phyloP scores from a whole-genome alignment of 2,113 vertebrate species.

The Fregata magnificens region DNA sequence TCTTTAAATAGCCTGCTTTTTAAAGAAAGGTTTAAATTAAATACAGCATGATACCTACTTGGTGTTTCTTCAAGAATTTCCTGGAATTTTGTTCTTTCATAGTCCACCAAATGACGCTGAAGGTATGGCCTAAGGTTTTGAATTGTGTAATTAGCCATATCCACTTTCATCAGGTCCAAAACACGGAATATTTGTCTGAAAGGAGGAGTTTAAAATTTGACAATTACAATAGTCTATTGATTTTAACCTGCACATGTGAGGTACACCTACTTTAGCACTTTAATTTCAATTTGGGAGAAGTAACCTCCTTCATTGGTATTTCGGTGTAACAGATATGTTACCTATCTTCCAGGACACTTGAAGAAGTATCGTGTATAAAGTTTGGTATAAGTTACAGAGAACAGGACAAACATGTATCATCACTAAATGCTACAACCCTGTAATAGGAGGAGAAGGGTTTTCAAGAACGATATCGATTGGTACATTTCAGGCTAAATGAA shows the following conservation, averaged over 20 bases:
- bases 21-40: background rate
- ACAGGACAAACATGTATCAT: background rate
- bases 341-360: background rate
- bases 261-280: background rate
- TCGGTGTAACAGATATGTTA: background rate
- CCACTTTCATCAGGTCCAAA: slow-evolving; percentile 91
- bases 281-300: background rate
- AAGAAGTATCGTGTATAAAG: background rate
- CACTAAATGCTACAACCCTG: background rate
- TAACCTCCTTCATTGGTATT: background rate
- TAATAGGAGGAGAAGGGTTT: background rate
- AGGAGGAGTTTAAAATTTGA: background rate
- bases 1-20: background rate
- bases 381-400: background rate
- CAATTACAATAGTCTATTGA: background rate
- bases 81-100: slow-evolving; percentile 90
- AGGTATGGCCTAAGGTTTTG: slow-evolving; percentile 81
- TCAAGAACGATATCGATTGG: background rate
- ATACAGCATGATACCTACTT: slow-evolving; percentile 76
- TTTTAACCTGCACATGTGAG: background rate
- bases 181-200: slow-evolving; percentile 91
- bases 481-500: background rate
- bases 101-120: slow-evolving; percentile 85
- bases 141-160: slow-evolving; percentile 87
- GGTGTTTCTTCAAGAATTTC: slow-evolving; percentile 89